Conservation (phyloP, 2,113 vertebrate species). For the Irena cyanogastra region DNA sequence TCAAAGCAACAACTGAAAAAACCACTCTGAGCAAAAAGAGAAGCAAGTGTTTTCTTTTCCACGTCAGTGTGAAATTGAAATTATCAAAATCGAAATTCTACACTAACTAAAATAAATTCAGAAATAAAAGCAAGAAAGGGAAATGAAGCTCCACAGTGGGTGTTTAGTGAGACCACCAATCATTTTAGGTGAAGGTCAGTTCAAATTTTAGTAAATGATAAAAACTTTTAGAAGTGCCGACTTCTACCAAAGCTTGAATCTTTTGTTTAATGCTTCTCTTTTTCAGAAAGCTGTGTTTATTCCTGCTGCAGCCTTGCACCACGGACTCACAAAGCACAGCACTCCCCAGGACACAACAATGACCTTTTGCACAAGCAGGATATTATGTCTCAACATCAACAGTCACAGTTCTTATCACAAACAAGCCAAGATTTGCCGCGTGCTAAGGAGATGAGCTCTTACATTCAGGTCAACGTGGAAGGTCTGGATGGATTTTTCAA, state of each 20-base stretch:
- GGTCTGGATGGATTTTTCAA: constrained; percentile 79
- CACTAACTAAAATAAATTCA: background rate
- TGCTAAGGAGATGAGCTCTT: background rate
- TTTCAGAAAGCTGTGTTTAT: background rate
- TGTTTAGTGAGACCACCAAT: background rate
- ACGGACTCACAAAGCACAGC: background rate
- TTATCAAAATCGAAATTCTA: background rate
- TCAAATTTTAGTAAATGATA: background rate
- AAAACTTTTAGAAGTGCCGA: background rate
- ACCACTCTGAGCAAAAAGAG: background rate
- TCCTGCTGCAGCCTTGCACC: background rate
- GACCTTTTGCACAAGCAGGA: background rate
- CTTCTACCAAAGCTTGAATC: background rate
- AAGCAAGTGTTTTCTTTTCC: background rate
- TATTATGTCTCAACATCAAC: background rate
- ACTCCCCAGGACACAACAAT: background rate
- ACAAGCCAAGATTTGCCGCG: background rate
- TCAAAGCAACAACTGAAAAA: background rate
- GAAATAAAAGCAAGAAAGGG: background rate
- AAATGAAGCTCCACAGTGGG: background rate
- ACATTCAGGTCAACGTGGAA: constrained; percentile 89
- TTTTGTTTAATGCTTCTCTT: background rate
- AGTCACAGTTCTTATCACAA: background rate
- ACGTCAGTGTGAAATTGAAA: background rate
- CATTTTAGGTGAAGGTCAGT: background rate